Evolutionary conservation across 2,113 vertebrate genomes (phyloP).

Genomic region (Toxostoma redivivum): DNA sequence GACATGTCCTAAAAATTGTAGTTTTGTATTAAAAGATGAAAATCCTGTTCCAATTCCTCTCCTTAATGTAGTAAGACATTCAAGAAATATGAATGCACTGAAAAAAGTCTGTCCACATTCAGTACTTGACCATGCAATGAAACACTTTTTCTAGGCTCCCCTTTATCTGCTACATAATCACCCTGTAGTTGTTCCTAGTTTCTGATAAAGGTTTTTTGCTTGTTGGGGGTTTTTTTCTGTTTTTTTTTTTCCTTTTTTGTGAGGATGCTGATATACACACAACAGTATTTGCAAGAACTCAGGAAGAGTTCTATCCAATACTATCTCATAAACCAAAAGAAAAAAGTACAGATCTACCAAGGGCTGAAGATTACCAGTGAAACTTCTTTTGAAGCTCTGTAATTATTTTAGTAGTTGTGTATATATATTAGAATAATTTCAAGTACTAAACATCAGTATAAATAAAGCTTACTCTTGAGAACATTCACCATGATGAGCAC

Average conservation of each 20-base stretch:
- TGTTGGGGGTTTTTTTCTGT: background rate
- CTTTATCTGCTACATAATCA: background rate
- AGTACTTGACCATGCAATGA: background rate
- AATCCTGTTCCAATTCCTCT: background rate
- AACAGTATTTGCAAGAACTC: background rate
- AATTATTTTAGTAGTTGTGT: background rate
- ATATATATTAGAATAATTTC: background rate
- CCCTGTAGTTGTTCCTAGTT: background rate
- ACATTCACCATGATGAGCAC: background rate
- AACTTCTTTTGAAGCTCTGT: background rate
- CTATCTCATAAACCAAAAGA: background rate
- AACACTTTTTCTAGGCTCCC: background rate
- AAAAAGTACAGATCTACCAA: background rate
- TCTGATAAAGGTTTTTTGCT: background rate
- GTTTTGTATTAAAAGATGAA: background rate
- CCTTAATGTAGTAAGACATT: background rate
- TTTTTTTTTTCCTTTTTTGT: background rate
- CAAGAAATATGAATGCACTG: background rate
- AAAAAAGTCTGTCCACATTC: background rate
- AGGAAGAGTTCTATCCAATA: background rate
- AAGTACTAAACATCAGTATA: background rate
- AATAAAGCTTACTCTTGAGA: background rate
- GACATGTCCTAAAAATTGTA: background rate
- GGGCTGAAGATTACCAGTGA: background rate
- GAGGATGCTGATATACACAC: background rate